Conservation (phyloP, 1,140 invertebrate species). For the Palaemon carinicauda region DNA sequence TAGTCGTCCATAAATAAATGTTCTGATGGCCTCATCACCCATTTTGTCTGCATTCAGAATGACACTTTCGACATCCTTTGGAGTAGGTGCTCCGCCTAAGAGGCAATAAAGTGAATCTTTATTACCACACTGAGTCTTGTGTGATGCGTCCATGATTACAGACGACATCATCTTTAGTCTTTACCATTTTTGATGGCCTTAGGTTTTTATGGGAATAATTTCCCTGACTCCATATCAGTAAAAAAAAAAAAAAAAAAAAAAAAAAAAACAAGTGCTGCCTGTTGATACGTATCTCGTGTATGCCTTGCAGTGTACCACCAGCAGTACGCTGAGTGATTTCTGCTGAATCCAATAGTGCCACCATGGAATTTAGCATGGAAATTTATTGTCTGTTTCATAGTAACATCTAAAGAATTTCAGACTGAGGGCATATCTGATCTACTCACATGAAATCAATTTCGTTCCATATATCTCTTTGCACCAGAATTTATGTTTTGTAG, state of each 20-base stretch:
- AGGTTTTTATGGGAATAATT: slow-evolving; percentile 1
- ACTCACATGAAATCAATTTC: slow-evolving; percentile 2
- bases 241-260: too few relatives aligned
- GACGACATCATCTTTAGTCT: background rate
- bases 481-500: background rate
- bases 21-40: background rate
- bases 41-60: background rate
- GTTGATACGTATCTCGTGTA: background rate
- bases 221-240: background rate
- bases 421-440: slow-evolving; percentile 9
- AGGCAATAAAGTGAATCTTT: background rate
- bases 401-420: slow-evolving; percentile 5
- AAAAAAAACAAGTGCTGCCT: background rate
- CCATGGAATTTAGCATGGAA: slow-evolving; percentile 8
- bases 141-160: background rate
- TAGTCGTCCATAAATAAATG: background rate
- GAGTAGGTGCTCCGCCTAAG: background rate
- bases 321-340: slow-evolving; percentile 20
- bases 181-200: background rate
- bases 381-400: slow-evolving; percentile 6
- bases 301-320: slow-evolving; percentile 7
- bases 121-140: too few relatives aligned
- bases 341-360: slow-evolving; percentile 19
- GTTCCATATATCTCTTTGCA: background rate
- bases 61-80: background rate